A percentile compares a stretch with the other conserved stretches of the same genome.
Evolutionary conservation across 2,113 vertebrate genomes (phyloP).

Genomic region (Damaliscus lunatus): DNA sequence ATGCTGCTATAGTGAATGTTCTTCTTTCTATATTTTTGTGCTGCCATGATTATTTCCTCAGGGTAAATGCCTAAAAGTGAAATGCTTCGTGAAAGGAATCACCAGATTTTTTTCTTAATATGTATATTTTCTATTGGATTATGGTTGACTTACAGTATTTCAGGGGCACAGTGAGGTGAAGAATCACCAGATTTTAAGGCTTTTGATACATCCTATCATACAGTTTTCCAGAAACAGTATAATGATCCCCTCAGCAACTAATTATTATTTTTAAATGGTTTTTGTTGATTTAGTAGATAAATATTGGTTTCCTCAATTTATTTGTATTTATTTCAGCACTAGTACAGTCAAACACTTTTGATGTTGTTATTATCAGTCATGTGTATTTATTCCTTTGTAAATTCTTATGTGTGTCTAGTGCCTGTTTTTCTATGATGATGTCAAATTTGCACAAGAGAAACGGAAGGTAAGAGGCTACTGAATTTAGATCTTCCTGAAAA

Average conservation of each 20-base stretch:
- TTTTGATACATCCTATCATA: background rate
- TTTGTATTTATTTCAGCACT: background rate
- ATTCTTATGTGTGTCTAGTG: background rate
- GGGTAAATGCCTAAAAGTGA: background rate
- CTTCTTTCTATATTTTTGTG: background rate
- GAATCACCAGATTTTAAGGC: background rate
- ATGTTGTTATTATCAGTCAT: background rate
- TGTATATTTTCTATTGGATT: background rate
- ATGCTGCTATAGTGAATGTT: background rate
- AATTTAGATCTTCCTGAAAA: background rate
- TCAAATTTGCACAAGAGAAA: slow-evolving; percentile 5
- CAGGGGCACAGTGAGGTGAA: background rate
- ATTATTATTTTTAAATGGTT: background rate
- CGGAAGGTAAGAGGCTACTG: background rate
- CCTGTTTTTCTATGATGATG: background rate
- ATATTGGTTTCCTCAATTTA: background rate
- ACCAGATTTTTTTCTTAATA: background rate
- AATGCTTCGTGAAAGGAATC: background rate
- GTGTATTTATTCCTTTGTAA: background rate
- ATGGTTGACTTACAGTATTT: background rate
- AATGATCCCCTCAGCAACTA: background rate
- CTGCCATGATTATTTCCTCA: background rate
- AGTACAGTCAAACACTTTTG: background rate
- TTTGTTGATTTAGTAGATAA: background rate
- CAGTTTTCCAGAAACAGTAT: background rate